Evolutionary conservation across 30 jellyfish, hydroid and myxozoan species (phyloP).

Genomic region (Phacellophora camtschatica): DNA sequence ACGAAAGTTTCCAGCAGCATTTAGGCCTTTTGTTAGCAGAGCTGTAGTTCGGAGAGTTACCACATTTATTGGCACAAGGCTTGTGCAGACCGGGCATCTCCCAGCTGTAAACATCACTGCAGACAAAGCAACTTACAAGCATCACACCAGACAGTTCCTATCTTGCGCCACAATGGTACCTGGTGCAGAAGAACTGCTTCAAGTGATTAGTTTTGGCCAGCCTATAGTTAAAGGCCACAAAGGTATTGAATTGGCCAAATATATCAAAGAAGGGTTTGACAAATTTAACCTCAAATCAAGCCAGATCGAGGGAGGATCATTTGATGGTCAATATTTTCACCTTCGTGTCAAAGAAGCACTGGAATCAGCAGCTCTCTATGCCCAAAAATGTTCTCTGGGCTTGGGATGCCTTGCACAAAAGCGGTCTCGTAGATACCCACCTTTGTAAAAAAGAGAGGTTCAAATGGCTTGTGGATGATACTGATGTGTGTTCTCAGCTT

Average conservation of each 20-base stretch:
- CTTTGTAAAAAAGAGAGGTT: constrained; percentile 33
- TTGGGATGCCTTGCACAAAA: not conserved
- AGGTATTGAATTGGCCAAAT: constrained; percentile 9
- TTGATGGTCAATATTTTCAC: constrained; percentile 34
- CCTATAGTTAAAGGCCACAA: constrained; percentile 25
- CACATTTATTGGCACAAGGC: constrained; percentile 31
- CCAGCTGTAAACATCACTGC: constrained; percentile 34
- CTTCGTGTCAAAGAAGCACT: not conserved
- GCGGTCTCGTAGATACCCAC: constrained; percentile 21
- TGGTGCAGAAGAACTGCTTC: constrained; percentile 32
- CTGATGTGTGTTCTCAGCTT: constrained; percentile 32
- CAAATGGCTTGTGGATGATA: constrained; percentile 44
- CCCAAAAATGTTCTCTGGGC: not conserved
- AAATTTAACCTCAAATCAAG: not conserved
- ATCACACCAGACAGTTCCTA: constrained; percentile 32
- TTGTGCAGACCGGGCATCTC: constrained; percentile 44
- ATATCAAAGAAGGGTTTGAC: constrained; percentile 11
- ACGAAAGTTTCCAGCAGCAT: constrained; percentile 7
- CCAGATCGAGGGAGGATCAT: constrained; percentile 5
- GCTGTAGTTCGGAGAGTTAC: constrained; percentile 37
- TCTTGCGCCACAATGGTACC: constrained; percentile 41
- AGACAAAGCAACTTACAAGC: constrained; percentile 48
- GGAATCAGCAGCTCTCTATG: not conserved
- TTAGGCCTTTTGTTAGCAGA: constrained; percentile 18
- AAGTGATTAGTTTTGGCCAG: constrained; percentile 32